Percentiles rank a stretch among this genome's conserved stretches.
phyloP scores from a whole-genome alignment of 23 tunicate species.

The Styela plicata region DNA sequence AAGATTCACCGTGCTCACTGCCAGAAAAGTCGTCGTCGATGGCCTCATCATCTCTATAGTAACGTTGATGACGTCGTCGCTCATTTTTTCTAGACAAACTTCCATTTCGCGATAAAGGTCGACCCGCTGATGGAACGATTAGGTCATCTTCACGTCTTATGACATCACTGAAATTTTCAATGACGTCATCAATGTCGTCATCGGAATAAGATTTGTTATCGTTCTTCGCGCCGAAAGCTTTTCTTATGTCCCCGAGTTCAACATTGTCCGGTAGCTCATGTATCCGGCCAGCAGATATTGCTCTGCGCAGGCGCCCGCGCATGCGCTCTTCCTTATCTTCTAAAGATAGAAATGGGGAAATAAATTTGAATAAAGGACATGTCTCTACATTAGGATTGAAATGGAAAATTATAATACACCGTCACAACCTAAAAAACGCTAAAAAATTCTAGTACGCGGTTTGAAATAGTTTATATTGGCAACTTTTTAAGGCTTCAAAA shows the following conservation, averaged over 20 bases:
- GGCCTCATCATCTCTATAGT: background rate
- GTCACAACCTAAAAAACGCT: no score
- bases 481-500: no score
- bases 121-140: conserved; percentile 4
- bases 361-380: no score
- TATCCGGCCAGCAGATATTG: conserved; percentile 11
- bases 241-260: conserved; percentile 28
- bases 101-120: conserved; percentile 3
- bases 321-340: conserved; percentile 4
- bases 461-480: no score
- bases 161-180: background rate
- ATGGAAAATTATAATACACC: no score
- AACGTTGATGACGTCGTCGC: background rate
- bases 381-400: no score
- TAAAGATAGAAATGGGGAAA: no score
- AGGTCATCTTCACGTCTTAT: background rate
- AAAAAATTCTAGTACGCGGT: no score
- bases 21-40: background rate
- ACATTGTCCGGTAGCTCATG: conserved; percentile 24
- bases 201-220: conserved; percentile 5
- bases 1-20: conserved; percentile 10
- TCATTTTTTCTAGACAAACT: background rate
- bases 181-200: conserved; percentile 7
- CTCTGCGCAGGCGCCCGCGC: background rate
- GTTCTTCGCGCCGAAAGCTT: background rate